Base-by-base conservation (phyloP, 2,797 vertebrate genomes). In the Pyrrhura leucotis region DNA sequence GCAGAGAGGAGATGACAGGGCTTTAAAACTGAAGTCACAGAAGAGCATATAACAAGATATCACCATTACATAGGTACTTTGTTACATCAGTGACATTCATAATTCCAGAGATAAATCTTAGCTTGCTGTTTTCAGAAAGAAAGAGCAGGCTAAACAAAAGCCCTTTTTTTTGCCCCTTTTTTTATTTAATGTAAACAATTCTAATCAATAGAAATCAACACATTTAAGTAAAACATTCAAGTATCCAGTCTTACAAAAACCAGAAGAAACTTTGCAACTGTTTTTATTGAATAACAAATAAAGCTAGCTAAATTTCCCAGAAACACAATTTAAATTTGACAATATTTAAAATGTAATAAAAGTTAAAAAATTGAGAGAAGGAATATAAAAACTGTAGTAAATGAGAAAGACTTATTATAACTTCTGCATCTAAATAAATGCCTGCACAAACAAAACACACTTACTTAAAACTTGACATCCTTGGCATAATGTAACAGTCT, bases 361-460 rank as follows among this genome's bases (percentile, higher is more conserved):
- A 74, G 11, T 11, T 2, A 17, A 13, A 66, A 72, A 56, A 44
- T 26, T 37, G 8, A 0, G 1, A 3, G 4, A 1, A 6, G 1
- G 8, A 35, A 35, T 58, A 12, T 56, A 5, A n/a, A 86, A 65
- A 45, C 16, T 48, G 33, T 3, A 47, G 13, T 29, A 45, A 85
- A 53, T 48, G 3, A 51, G 4, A 50, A 54, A 72, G 4, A 12
- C 47, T 85, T 45, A 75, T 37, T 72, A 7, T 9, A 62, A n/a
- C 7, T 59, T 61, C 4, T 31, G 7, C 53, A 65, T 33, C 35
- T 58, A 42, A 44, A 44, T 48, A 59, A 74, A 74, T 20, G 7
- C 5, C 22, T 1, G 4, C 6, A 67, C 28, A 54, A 77, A 53
- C 25, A 87, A 71, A 79, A 2, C 0, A 0, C 13, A 42, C 23